These are phyloP conservation scores for Myotis vivesi DNA, from an alignment of 2,797 vertebrate genomes.

Conservation along the genomic window DNA sequence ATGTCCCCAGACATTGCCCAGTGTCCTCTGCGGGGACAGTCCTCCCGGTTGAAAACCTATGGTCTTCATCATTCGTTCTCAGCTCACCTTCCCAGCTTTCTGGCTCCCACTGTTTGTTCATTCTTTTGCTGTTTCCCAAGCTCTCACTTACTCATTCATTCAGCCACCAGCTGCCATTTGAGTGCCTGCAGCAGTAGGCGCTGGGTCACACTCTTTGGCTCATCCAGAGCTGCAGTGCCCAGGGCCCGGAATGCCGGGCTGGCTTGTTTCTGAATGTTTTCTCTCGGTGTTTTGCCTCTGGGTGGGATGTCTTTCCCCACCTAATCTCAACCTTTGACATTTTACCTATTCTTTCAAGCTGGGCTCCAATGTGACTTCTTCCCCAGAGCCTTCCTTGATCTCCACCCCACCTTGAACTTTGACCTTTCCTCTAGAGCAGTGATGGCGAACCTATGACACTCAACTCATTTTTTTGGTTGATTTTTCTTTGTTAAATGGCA, in stretches of 20 bases:
- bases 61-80: background rate
- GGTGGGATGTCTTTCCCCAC: background rate
- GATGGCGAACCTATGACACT: too few relatives aligned
- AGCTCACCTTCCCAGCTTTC: background rate
- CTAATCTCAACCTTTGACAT: background rate
- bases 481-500: too few relatives aligned
- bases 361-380: background rate
- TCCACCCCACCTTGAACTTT: background rate
- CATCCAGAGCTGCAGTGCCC: background rate
- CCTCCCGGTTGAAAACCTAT: background rate
- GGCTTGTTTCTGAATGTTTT: background rate
- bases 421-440: background rate
- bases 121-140: background rate
- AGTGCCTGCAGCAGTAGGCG: background rate
- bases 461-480: too few relatives aligned
- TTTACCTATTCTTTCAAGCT: background rate
- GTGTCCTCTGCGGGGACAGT: background rate
- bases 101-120: background rate
- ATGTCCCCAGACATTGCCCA: background rate
- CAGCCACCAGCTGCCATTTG: background rate
- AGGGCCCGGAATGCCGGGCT: background rate
- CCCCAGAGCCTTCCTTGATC: background rate
- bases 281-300: background rate
- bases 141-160: background rate
- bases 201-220: background rate